Base-by-base conservation (phyloP, 2,113 vertebrate species). In the Takifugu bimaculatus region DNA sequence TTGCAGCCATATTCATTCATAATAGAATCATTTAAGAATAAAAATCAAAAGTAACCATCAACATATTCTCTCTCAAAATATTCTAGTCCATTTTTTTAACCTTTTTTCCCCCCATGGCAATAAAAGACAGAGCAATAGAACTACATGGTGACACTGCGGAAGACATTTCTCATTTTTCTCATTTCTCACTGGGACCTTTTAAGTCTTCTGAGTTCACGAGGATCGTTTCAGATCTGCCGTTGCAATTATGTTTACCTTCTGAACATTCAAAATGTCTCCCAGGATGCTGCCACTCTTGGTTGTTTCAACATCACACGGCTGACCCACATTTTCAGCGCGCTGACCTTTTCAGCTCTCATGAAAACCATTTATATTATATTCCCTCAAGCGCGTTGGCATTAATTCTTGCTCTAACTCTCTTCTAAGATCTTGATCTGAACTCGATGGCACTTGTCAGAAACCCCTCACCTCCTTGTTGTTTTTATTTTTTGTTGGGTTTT, bases 311-410 rank as follows among this genome's bases (percentile, higher is more conserved):
- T 79, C 74, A 64, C 65, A 71, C 60, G 65, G 62, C 64, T 77
- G 71, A 63, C 56, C 72, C 62, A 63, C 52, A 63, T 79, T 58
- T 80, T 81, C 4, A 72, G 67, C 70, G 60, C 69, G 57, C 6
- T 86, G 87, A 90, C 84, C 85, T 88, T 90, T 85, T 69, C 67
- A 68, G 70, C 65, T 44, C 60, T 58, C 61, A 64, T 78, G 78
- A 83, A 86, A 88, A 67, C 58, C 77, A 81, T 75, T 80, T 73
- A 70, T 77, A 78, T 80, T 60, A 72, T 77, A 75, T 71, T 70
- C 76, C 83, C 71, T 70, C 50, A 54, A 83, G 80, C 77, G 57
- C 57, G 27, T 60, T 53, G 65, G 63, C 67, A 78, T 85, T 82
- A 75, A 82, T 83, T 88, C 77, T 25, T 50, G 45, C 45, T 47